Base-by-base conservation (phyloP, 2,888 invertebrate species). In the Trachelus tabidus region DNA sequence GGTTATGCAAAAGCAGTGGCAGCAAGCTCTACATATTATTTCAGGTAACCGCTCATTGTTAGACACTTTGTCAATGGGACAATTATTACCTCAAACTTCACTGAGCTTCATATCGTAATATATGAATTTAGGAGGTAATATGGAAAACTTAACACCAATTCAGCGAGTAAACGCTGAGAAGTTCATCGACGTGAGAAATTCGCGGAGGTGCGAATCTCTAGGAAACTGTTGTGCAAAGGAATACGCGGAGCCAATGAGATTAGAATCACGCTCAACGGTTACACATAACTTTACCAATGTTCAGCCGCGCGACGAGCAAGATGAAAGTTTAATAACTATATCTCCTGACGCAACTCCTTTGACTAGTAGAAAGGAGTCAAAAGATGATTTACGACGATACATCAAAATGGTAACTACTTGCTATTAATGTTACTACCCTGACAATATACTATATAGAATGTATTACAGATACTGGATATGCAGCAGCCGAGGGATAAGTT, bases 1-100 rank as follows among this genome's bases (percentile, higher is more conserved):
- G 80, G 94, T 96, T 0, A 96, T 97, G 96, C 95, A 97, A 91
- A 93, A 94, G 12, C 96, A 97, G 89, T 96, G 96, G 96, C 93
- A 95, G 68, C 96, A 96, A 89, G 96, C 96, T 2, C 91, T 96
- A 68, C 93, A 93, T 84, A 95, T 96, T 79, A 94, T 96, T 76
- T 94, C 94, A 79, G 88, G 90, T 88, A 85, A 9, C 34, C 69
- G 1, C 9, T 2, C 56, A 56, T 2, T 23, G 9, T 3, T 23
- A 6, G 9, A 23, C 56, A 56, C 23, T 56, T 56, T 23, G 23
- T 56, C 23, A 56, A 23, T 56, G 23, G 2, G 56, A 23, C 56
- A 11, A 34, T 71, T 71, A 31, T 33, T 12, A 30, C 31, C n/a
- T 68, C 30, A 76, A 79, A 34, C 56, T 35, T n/a, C 23, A 68